Base-by-base conservation (phyloP, 1,140 invertebrate genomes). In the Himalopsyche phryganea region DNA sequence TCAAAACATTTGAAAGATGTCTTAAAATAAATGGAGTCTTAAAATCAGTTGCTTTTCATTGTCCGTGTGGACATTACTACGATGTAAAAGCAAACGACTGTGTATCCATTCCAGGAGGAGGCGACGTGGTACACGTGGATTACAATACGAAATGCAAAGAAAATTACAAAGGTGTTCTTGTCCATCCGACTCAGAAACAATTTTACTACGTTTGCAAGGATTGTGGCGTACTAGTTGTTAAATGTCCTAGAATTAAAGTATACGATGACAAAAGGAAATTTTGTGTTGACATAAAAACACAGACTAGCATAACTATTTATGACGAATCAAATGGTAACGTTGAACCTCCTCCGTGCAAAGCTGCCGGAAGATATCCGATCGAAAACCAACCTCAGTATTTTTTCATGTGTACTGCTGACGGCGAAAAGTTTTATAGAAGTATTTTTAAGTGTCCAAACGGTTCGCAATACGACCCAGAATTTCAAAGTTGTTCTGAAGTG, bases 201-300 rank as follows among this genome's bases (percentile, higher is more conserved):
- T 74, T 72, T 47, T 74, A 74, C 40, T 74, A 73, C 33, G 66
- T 74, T 3, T 75, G 71, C 33, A 68, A 66, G 17, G 60, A 68
- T 4, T 65, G 69, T 61, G 67, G 60, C 19, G 70, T 74, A 2
- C 65, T 74, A 18, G 71, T 73, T 40, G 71, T 69, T 52, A 73
- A 71, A 28, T 74, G 73, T 32, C 66, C 65, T 23, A 61, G 64
- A 10, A 47, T 67, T 1, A 63, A 71, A 63, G 66, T 74, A 0
- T 63, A 51, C 36, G 61, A 63, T 42, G 19, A 32, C 13, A 41
- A 42, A 28, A 17, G 48, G 11, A 56, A 59, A 23, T 48, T 42
- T 35, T 63, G 61, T 32, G 49, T 63, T 10, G 35, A 57, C 11
- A 36, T 60, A 11, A 28, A 55, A 49, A 18, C 40, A 11, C 48